Conservation (phyloP, 2,888 invertebrate species). For the Cerastoderma edule region DNA sequence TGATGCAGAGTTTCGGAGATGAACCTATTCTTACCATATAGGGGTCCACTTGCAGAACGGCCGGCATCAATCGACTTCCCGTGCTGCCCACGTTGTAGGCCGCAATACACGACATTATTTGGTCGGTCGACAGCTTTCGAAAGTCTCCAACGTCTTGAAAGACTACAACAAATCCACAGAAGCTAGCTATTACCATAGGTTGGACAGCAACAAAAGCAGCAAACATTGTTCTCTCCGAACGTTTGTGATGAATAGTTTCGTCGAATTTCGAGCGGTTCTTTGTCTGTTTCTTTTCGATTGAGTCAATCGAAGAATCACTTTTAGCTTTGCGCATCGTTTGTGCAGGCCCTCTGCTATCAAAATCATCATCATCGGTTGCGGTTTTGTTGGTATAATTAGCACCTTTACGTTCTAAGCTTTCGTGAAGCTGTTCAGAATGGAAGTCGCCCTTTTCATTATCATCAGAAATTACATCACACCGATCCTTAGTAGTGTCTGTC, state of each 20-base stretch:
- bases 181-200: neutral
- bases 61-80: neutral
- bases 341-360: too few relatives aligned
- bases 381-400: too few relatives aligned
- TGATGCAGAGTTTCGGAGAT: too few relatives aligned
- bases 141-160: neutral
- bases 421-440: neutral
- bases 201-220: neutral
- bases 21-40: neutral
- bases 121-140: neutral
- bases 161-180: neutral
- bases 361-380: too few relatives aligned
- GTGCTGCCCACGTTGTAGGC: neutral
- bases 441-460: neutral
- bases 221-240: neutral
- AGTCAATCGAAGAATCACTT: too few relatives aligned
- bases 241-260: neutral
- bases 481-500: neutral
- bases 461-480: neutral
- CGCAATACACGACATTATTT: neutral
- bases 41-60: neutral
- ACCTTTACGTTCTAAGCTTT: neutral
- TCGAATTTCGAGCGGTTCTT: too few relatives aligned
- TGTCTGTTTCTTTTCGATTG: too few relatives aligned
- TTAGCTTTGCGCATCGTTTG: too few relatives aligned